Conservation (phyloP, 2,797 vertebrate genomes). For the Octomys mimax region DNA sequence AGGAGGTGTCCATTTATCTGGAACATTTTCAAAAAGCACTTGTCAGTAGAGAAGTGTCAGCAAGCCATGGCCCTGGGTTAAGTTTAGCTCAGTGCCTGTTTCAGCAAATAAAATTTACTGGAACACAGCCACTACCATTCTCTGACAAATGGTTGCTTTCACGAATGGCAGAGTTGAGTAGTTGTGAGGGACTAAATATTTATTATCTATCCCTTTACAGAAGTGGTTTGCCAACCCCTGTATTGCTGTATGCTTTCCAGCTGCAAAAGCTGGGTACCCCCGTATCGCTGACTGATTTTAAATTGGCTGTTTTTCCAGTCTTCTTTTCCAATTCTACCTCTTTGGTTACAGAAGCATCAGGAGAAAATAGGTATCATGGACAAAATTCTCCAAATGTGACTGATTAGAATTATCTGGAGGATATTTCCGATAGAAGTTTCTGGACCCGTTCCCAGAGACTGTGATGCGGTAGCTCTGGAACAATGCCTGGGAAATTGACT, state of each 20-base stretch:
- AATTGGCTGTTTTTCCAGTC: background rate
- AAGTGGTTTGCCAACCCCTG: background rate
- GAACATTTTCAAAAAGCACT: background rate
- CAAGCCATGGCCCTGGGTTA: background rate
- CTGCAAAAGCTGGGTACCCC: background rate
- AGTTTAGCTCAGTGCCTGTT: background rate
- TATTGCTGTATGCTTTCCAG: background rate
- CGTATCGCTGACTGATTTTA: background rate
- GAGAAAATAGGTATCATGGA: background rate
- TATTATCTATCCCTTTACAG: background rate
- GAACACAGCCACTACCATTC: background rate
- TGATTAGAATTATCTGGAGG: background rate
- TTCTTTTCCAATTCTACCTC: background rate
- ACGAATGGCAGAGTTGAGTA: conserved; percentile 1
- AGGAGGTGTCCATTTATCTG: background rate
- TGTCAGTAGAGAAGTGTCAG: background rate
- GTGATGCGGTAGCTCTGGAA: background rate
- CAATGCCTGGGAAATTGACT: background rate
- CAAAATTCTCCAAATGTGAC: background rate
- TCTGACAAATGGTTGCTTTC: background rate
- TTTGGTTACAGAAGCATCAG: background rate
- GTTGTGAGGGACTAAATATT: background rate
- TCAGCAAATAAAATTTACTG: conserved; percentile 32
- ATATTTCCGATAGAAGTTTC: background rate
- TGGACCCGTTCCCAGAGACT: background rate